Percentiles rank a stretch among this genome's conserved stretches.
These are phyloP conservation scores for Sebastes minor DNA, from an alignment of 2,797 vertebrate species.

Conservation along the genomic window DNA sequence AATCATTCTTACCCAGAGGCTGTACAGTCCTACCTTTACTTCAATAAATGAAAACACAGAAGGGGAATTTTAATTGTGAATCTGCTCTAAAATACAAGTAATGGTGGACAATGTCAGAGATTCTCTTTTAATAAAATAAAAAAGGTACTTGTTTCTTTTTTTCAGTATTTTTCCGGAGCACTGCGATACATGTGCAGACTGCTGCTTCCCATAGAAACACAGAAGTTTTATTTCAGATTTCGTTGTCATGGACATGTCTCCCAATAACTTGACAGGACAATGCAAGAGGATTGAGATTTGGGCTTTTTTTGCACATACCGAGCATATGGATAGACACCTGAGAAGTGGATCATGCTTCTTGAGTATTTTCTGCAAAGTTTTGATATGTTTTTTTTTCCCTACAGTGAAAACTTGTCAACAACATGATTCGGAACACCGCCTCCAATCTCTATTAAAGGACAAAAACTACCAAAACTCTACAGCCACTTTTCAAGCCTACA, in stretches of 20 bases:
- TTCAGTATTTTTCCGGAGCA: too few species aligned
- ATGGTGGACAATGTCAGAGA: too few species aligned
- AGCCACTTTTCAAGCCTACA: conserved; percentile 7
- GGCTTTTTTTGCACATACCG: neutral
- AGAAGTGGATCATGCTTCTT: neutral
- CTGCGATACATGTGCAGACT: too few species aligned
- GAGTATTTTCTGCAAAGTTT: neutral
- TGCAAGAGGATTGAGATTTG: neutral
- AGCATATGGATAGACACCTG: neutral
- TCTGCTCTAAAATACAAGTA: too few species aligned
- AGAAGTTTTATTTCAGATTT: too few species aligned
- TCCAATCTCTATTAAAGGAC: neutral
- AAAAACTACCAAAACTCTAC: neutral
- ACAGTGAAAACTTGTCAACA: neutral
- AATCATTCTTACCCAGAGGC: too few species aligned
- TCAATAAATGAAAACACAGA: neutral
- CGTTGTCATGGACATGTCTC: neutral
- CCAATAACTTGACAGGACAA: neutral
- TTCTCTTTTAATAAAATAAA: too few species aligned
- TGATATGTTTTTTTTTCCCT: neutral
- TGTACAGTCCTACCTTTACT: neutral
- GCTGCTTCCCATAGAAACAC: too few species aligned
- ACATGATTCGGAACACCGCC: neutral
- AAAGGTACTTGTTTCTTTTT: too few species aligned
- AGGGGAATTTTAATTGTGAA: neutral